Evolutionary conservation across 2,888 invertebrate genomes (phyloP).

Genomic region (Gasteruption jaculator): DNA sequence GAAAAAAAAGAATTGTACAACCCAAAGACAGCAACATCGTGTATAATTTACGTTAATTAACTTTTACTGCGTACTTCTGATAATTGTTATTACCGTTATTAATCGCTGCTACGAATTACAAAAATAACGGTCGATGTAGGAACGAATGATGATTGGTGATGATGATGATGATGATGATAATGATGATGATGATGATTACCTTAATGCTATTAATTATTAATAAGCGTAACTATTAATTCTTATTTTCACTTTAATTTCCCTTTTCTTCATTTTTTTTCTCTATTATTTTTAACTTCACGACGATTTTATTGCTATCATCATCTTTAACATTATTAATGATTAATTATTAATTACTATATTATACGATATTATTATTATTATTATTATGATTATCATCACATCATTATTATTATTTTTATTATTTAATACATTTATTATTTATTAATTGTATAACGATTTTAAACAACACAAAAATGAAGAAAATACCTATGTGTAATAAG

Average conservation of each 20-base stretch:
- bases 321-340: too few relatives aligned
- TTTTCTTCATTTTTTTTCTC: slow-evolving; percentile 37
- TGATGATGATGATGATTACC: neutral
- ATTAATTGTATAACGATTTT: slow-evolving; percentile 44
- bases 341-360: slow-evolving; percentile 31
- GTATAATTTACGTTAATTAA: too few relatives aligned
- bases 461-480: neutral
- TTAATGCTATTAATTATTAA: neutral
- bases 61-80: too few relatives aligned
- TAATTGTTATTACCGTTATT: too few relatives aligned
- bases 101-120: too few relatives aligned
- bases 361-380: slow-evolving; percentile 31
- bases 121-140: too few relatives aligned
- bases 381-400: slow-evolving; percentile 31
- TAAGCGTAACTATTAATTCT: slow-evolving; percentile 10
- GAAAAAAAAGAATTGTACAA: too few relatives aligned
- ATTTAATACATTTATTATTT: slow-evolving; percentile 49
- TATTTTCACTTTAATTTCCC: slow-evolving; percentile 21
- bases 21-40: too few relatives aligned
- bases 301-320: slow-evolving; percentile 20
- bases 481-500: slow-evolving; percentile 50
- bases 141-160: too few relatives aligned
- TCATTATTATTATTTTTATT: slow-evolving; percentile 35
- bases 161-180: too few relatives aligned
- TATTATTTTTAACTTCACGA: slow-evolving; percentile 31